Evolutionary conservation across 2,888 invertebrate genomes (phyloP), one percentile per base, ranked within the genome.

Genomic region (Conchocele bisecta): DNA sequence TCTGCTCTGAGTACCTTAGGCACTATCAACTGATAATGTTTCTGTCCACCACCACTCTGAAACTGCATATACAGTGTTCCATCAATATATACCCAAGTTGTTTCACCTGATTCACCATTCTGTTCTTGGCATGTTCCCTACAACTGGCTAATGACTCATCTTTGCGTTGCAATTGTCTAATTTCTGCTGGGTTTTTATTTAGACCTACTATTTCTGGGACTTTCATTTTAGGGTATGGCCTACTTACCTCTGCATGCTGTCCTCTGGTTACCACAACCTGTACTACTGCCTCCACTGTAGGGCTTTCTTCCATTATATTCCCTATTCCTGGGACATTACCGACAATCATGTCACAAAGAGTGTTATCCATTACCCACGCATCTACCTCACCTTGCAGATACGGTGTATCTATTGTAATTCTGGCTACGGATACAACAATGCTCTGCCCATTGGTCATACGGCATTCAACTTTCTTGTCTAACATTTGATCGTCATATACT

Each of bases 371-470:
- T 24, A 67, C 67, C 29, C 57, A 37, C 3, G 64, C 72, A 17
- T 63, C 51, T 15, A 61, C 37, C n/a, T 57, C 33, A 20, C 72
- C 68, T 28, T 24, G 33, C 17, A n/a, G 59, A 59, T 28, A 75
- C 9, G 75, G 68, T 7, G 73, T 56, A 13, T 64, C 51, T 11
- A 76, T 44, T 29, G 28, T 22, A 15, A 76, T 68, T 13, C 20
- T 17, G 17, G 65, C 76, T 11, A 60, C 51, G 17, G 69, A 60
- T 6, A 61, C 29, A 31, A 33, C 24, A 6, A 51, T 54, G 3
- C 58, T 42, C n/a, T 60, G 59, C 7, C 73, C 57, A 50, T 76
- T 65, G 15, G 69, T 59, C n/a, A 76, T 28, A 28, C 60, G 46
- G 53, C 68, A 75, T n/a, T 11, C 13, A n/a, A 54, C 17, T 3